phyloP scores from a whole-genome alignment of 2,888 invertebrate genomes.

The Papilio demoleus region DNA sequence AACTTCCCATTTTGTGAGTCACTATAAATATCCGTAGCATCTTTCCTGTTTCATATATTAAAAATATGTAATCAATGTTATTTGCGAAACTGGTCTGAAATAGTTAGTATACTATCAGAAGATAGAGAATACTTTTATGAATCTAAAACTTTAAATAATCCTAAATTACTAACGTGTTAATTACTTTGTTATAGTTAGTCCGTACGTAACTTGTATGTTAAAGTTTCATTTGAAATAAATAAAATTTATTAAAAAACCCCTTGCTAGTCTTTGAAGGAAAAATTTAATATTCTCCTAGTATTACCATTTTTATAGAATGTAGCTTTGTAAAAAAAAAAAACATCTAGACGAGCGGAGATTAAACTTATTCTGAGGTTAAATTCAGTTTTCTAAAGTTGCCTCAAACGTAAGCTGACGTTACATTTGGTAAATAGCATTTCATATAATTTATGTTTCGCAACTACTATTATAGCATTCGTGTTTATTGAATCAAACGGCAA shows the following conservation, averaged over 20 bases:
- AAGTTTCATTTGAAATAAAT: background rate
- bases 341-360: slow-evolving; percentile 9
- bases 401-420: slow-evolving; percentile 6
- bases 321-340: slow-evolving; percentile 5
- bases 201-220: background rate
- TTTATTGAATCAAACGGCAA: background rate
- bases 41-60: slow-evolving; percentile 7
- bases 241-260: background rate
- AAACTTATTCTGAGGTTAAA: slow-evolving; percentile 5
- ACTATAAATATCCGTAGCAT: background rate
- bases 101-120: too few relatives aligned
- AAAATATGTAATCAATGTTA: background rate
- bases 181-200: too few relatives aligned
- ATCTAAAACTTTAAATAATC: too few relatives aligned
- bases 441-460: background rate
- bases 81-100: background rate
- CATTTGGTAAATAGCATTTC: background rate
- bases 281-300: slow-evolving; percentile 2
- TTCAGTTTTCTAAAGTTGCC: slow-evolving; percentile 12
- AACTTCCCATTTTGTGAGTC: slow-evolving; percentile 7
- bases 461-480: background rate
- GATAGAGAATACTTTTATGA: too few relatives aligned
- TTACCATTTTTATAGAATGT: slow-evolving; percentile 1
- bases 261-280: background rate
- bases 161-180: too few relatives aligned